A percentile compares a stretch with the other conserved stretches of the same genome.
Evolutionary conservation across 1,140 invertebrate species (phyloP).

Genomic region (Drosophila truncata): DNA sequence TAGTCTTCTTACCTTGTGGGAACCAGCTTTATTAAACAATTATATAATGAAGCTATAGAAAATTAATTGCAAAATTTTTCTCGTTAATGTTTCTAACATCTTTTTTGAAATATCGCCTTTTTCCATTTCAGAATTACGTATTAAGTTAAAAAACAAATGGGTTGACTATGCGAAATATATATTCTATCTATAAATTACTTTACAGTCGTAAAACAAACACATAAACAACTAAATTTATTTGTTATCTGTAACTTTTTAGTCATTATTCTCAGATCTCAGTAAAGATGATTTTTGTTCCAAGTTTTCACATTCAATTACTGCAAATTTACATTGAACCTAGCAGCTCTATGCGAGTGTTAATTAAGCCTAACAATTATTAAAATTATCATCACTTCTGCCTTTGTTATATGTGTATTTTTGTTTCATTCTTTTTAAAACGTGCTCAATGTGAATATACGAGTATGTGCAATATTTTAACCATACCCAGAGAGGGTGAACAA

Average conservation of each 20-base stretch:
- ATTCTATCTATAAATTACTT: not conserved
- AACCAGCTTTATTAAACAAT: too few relatives aligned
- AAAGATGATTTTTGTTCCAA: constrained; percentile 14
- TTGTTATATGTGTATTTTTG: constrained; percentile 11
- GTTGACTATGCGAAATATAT: not conserved
- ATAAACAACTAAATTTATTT: not conserved
- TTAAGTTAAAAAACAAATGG: not conserved
- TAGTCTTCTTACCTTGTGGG: too few relatives aligned
- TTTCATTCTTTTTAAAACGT: constrained; percentile 20
- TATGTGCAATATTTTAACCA: constrained; percentile 18
- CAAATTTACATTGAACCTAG: constrained; percentile 22
- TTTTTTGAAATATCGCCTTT: not conserved
- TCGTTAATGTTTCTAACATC: too few relatives aligned
- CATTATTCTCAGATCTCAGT: constrained; percentile 3
- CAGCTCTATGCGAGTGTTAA: constrained; percentile 32
- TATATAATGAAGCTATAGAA: too few relatives aligned
- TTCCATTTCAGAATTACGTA: not conserved
- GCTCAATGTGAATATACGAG: constrained; percentile 15
- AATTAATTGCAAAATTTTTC: too few relatives aligned
- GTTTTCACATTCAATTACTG: constrained; percentile 46
- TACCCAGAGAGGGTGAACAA: constrained; percentile 3
- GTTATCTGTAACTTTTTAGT: not conserved
- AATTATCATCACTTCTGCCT: constrained; percentile 29
- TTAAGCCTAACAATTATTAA: constrained; percentile 56
- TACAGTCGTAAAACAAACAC: not conserved